phyloP scores from a whole-genome alignment of 2,113 vertebrate genomes.

The Catharus fuscescens region DNA sequence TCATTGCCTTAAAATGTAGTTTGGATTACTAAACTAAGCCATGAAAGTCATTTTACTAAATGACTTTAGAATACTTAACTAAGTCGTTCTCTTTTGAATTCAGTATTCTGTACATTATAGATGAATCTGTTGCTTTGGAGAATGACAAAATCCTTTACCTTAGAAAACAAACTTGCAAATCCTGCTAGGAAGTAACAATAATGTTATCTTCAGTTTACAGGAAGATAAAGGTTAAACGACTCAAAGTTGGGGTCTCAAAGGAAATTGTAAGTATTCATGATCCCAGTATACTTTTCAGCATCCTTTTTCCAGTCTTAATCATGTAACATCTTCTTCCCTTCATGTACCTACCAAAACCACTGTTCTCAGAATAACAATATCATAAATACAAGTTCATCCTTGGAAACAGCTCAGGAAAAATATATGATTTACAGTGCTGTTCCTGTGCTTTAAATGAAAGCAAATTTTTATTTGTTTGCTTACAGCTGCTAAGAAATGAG shows the following conservation, averaged over 20 bases:
- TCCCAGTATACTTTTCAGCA: not conserved
- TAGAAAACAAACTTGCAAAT: not conserved
- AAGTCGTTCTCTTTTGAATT: not conserved
- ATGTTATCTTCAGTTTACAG: not conserved
- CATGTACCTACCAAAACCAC: not conserved
- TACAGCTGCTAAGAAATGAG: not conserved
- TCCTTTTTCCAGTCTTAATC: not conserved
- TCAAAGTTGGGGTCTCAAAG: not conserved
- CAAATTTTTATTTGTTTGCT: not conserved
- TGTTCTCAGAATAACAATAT: not conserved
- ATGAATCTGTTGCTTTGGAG: not conserved
- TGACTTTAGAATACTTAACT: not conserved
- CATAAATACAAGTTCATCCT: not conserved
- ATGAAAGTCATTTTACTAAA: not conserved
- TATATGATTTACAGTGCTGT: not conserved
- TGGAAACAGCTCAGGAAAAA: not conserved
- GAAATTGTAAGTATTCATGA: not conserved
- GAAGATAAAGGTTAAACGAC: not conserved
- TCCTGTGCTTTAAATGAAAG: not conserved
- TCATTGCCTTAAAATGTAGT: not conserved
- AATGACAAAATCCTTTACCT: not conserved
- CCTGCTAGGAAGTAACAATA: not conserved
- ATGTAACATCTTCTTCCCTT: not conserved
- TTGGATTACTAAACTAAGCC: not conserved
- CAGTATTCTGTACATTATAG: not conserved